Evolutionary conservation across 2,888 invertebrate genomes (phyloP), one percentile per base, ranked within the genome.

Genomic region (Polydesmus complanatus): DNA sequence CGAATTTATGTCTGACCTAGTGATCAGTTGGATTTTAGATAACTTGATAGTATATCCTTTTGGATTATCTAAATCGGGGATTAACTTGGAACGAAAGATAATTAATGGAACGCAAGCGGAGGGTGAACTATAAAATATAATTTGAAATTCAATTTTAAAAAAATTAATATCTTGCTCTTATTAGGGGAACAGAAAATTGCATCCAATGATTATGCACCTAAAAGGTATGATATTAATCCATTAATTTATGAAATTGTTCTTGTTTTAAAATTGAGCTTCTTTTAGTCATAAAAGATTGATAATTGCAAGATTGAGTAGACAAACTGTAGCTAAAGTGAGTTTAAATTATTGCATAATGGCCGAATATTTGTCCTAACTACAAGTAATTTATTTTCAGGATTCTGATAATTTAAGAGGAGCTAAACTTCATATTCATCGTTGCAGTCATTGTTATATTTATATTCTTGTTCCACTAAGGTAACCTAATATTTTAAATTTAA

Each of bases 401-500:
- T 58, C 61, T 21, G 58, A 54, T 11, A 26, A 19, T 23, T 37
- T 61, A 21, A 47, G 48, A 54, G 61, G 63, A 11, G 61, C 55
- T n/a, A 47, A 25, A 14, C 56, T 63, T 8, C 54, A 56, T 19
- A 61, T 63, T 26, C 54, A 58, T 47, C 57, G 58, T 23, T 63
- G 63, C 54, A 37, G 50, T 27, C 48, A 54, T 25, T 63, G 61
- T 5, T 58, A 51, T 48, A 61, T 63, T 26, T 63, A 63, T 51
- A 23, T 63, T 27, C 51, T 63, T 22, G 48, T 60, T 19, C 61
- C 61, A 18, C 23, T 61, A 49, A 61, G 51, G 61, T 61, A 50
- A 5, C 21, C 19, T 14, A 21, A 1, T 22, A 22, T 21, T n/a
- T 14, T 18, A 1, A 52, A 11, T 47, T 61, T 18, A 27, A 22